Base-by-base conservation (phyloP, 2,797 vertebrate species). In the Danio jaintianensis region DNA sequence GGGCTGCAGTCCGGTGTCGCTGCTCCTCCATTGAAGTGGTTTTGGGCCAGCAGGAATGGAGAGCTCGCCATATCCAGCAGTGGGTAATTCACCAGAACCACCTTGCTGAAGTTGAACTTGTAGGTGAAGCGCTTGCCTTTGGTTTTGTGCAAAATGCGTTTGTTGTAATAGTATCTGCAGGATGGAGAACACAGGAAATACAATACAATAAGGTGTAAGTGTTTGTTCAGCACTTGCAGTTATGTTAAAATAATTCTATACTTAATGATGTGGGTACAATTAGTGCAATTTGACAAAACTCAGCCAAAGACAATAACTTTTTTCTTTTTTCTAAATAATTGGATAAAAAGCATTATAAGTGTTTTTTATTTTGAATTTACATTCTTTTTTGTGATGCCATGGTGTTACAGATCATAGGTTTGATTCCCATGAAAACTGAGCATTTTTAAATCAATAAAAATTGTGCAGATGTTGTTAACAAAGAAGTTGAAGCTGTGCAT, bases 41-140 rank as follows among this genome's bases (percentile, higher is more conserved):
- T 93, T 80, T 96, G 96, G 78, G 95, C 92, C 85, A 97, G 90
- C 81, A 97, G 94, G 43, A 97, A 95, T 1, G 96, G 96, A 2
- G 95, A 95, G 36, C 94, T 95, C 0, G 96, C 95, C 95, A 98
- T 92, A 50, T 98, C 97, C 89, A 98, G 89, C 63, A 98, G 91
- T 0, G 96, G 96, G 84, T 97, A 97, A 84, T 97, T 97, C 55
- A 97, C 96, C 76, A 98, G 83, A 47, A 97, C 96, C 1, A 98
- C 95, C 88, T 97, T 97, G 86, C 96, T 97, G 92, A 98, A 98
- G 93, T 98, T 98, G 83, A 98, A 98, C 91, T 98, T 98, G 94
- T 98, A 98, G 82, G 96, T 98, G 90, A 98, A 98, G n/a, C 96
- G 94, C 83, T 98, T 98, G 61, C 96, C 96, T 90, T 98, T 98